Conservation (phyloP, 2,797 vertebrate genomes). For the Danio jaintianensis region DNA sequence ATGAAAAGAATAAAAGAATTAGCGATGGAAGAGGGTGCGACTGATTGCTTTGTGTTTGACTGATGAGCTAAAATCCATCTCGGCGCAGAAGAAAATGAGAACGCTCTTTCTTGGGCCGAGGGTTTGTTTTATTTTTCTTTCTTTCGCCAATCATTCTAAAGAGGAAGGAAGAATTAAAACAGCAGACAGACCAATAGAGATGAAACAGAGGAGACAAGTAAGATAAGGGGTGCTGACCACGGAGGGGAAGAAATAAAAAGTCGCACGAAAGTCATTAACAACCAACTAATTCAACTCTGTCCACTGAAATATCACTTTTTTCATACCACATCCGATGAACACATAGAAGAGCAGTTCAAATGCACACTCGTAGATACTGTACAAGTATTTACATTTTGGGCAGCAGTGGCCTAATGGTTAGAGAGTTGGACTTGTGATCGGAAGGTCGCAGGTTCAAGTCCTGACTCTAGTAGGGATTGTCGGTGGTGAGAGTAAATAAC, state of each 20-base stretch:
- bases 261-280: constrained; percentile 71
- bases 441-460: no score
- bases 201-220: neutral
- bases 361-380: no score
- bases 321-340: no score
- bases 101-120: constrained; percentile 15
- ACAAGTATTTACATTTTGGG: no score
- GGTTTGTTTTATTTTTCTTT: constrained; percentile 20
- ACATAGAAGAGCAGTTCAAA: no score
- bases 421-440: no score
- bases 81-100: constrained; percentile 57
- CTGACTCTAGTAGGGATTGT: no score
- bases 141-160: constrained; percentile 10
- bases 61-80: constrained; percentile 71
- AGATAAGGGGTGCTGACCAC: neutral
- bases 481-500: no score
- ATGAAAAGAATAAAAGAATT: constrained; percentile 71
- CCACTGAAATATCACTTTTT: constrained; percentile 69
- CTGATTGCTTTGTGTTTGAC: constrained; percentile 58
- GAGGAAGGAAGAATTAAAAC: constrained; percentile 2
- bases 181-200: neutral
- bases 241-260: constrained; percentile 49
- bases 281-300: constrained; percentile 74
- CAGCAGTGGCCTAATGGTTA: no score
- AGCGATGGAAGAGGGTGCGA: constrained; percentile 63